phyloP scores from a whole-genome alignment of 2,113 vertebrate genomes.

The Jaculus jaculus region DNA sequence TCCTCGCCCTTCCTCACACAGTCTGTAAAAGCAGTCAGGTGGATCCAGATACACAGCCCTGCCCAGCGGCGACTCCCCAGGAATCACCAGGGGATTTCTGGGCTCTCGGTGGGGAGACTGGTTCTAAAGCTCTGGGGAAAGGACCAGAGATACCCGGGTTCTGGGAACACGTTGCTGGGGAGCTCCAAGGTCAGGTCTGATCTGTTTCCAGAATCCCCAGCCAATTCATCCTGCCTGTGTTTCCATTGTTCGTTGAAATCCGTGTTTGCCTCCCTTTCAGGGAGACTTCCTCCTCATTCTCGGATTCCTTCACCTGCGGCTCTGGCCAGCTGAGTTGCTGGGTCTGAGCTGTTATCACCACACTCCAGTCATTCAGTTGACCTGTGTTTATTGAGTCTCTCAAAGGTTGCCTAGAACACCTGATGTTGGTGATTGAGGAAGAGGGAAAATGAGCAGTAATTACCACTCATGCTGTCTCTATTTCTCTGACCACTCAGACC shows the following conservation, averaged over 20 bases:
- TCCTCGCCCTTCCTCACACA: neutral
- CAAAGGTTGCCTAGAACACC: neutral
- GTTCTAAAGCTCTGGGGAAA: neutral
- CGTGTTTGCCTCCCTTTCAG: neutral
- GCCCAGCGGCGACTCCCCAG: neutral
- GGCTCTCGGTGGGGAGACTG: neutral
- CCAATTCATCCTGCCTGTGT: neutral
- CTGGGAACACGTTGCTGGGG: neutral
- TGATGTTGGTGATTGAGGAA: neutral
- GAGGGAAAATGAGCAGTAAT: neutral
- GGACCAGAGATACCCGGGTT: conserved; percentile 4
- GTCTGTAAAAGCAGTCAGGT: neutral
- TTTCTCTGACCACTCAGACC: neutral
- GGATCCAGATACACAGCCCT: neutral
- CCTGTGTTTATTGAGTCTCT: neutral
- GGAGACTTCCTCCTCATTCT: neutral
- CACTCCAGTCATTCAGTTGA: neutral
- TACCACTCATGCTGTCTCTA: neutral
- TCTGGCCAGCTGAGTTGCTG: conserved; percentile 8
- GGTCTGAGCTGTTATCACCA: conserved; percentile 11
- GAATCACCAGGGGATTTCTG: neutral
- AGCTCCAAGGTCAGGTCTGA: neutral
- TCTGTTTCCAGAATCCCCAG: neutral
- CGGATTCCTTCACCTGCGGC: conserved; percentile 44
- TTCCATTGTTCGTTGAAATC: neutral